Evolutionary conservation across 1,140 invertebrate species (phyloP), one percentile per base, ranked within the genome.

Genomic region (Pachyrhynchus sulphureomaculatus): DNA sequence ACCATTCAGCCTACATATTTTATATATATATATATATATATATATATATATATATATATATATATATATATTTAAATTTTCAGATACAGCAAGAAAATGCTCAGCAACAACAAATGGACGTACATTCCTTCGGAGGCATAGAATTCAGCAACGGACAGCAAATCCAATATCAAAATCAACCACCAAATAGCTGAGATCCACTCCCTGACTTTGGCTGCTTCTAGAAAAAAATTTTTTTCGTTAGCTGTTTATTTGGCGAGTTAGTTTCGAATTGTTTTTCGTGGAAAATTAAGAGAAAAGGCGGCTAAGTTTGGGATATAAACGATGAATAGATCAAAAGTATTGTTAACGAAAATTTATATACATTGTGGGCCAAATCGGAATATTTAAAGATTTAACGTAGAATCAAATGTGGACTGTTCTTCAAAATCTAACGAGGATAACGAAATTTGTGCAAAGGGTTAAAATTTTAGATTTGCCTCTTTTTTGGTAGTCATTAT

Each of bases 171-270:
- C 74, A 74, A 53, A 70, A 74, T 60, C 74, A 73, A 37, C 66
- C 67, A 42, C 56, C 70, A 53, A 74, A 75, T 55, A 76, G 74
- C 72, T 76, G 74, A 76, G 70, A 75, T 39, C 63, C 62, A 45
- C 52, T 62, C 34, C 59, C 65, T 21, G 62, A 68, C 48, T 70
- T 72, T 47, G 68, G 68, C 49, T 66, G 66, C 58, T 67, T 68
- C 39, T 70, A 65, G 54, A 53, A 39, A 37, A 8, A 23, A 51
- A 34, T 12, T 17, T 18, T 39, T 39, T 23, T 39, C 9, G 4
- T 49, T 49, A 9, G 6, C n/a, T 47, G n/a, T 32, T 29, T 45
- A 9, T 17, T 47, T 29, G 12, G 12, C 9, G 10, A 33, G 15
- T n/a, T 49, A 2, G 18, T n/a, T 49, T 49, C 13, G 17, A n/a